These are phyloP conservation scores for Pantala flavescens DNA, from an alignment of 1,140 invertebrate species.

Conservation along the genomic window DNA sequence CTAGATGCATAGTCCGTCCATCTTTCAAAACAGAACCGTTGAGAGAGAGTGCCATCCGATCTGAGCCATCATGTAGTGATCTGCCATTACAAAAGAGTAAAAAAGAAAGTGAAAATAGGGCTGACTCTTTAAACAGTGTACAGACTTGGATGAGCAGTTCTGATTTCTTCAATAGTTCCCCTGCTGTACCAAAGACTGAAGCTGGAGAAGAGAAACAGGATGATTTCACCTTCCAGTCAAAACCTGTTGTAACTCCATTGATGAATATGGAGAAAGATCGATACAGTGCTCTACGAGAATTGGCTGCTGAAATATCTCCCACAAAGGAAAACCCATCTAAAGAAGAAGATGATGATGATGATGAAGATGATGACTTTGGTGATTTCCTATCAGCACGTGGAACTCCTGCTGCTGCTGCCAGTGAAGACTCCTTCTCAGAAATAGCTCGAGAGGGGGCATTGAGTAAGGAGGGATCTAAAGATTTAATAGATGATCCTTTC, in stretches of 20 bases:
- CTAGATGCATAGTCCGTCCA: slow-evolving; percentile 31
- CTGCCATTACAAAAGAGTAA: neutral
- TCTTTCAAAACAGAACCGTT: slow-evolving; percentile 37
- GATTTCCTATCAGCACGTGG: slow-evolving; percentile 41
- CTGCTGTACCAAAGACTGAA: neutral
- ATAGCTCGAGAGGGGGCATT: slow-evolving; percentile 15
- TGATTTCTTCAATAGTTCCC: neutral
- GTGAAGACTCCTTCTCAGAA: slow-evolving; percentile 20
- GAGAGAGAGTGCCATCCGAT: slow-evolving; percentile 38
- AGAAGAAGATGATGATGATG: slow-evolving; percentile 17
- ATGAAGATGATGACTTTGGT: slow-evolving; percentile 43
- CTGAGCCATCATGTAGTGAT: slow-evolving; percentile 24
- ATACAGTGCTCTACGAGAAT: slow-evolving; percentile 38
- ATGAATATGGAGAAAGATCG: slow-evolving; percentile 40
- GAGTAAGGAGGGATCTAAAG: neutral
- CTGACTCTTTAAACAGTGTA: neutral
- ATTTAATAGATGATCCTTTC: neutral
- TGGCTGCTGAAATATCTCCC: slow-evolving; percentile 23
- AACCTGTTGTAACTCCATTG: slow-evolving; percentile 21
- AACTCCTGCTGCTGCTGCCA: slow-evolving; percentile 24
- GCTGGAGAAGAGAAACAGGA: neutral
- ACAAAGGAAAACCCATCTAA: slow-evolving; percentile 16
- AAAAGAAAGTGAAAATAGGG: neutral
- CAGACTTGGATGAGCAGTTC: neutral
- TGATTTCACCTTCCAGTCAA: neutral